Conservation (phyloP, 2,888 invertebrate genomes). For the Cosmia pyralina region DNA sequence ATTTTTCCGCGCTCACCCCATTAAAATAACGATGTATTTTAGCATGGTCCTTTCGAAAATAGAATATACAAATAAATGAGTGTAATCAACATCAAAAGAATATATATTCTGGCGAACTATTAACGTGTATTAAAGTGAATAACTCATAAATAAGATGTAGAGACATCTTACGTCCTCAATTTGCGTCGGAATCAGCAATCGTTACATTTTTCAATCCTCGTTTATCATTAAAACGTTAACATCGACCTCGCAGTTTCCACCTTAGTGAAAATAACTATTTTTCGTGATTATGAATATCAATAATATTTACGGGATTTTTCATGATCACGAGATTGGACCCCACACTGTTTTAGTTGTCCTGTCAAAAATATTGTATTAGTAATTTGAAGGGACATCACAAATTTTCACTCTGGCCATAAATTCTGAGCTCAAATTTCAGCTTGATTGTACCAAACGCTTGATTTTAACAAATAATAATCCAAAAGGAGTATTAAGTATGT, state of each 20-base stretch:
- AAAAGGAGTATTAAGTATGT: not conserved
- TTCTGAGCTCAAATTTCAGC: not conserved
- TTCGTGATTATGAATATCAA: slow-evolving; percentile 67
- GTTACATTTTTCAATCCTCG: slow-evolving; percentile 83
- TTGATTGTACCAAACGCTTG: not conserved
- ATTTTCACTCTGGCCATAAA: not conserved
- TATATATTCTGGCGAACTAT: slow-evolving; percentile 80
- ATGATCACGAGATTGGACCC: slow-evolving; percentile 13
- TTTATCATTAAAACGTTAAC: slow-evolving; percentile 85
- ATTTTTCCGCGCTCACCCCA: slow-evolving; percentile 71
- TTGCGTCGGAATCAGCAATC: slow-evolving; percentile 84
- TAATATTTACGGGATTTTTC: slow-evolving; percentile 47
- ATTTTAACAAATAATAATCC: not conserved
- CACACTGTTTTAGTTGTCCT: slow-evolving; percentile 4
- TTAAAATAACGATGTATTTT: slow-evolving; percentile 78
- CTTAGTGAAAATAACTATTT: slow-evolving; percentile 67
- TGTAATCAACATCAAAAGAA: slow-evolving; percentile 86
- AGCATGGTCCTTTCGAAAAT: slow-evolving; percentile 76
- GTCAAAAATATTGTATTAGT: not conserved
- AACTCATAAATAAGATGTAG: slow-evolving; percentile 86
- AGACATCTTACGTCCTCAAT: slow-evolving; percentile 82
- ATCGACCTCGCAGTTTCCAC: slow-evolving; percentile 75
- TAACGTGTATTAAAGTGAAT: slow-evolving; percentile 83
- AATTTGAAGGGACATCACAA: not conserved
- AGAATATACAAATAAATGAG: slow-evolving; percentile 81